Percentiles rank a stretch among this genome's conserved stretches.
Conservation (phyloP, 2,797 vertebrate genomes). For the Halcyon badia region DNA sequence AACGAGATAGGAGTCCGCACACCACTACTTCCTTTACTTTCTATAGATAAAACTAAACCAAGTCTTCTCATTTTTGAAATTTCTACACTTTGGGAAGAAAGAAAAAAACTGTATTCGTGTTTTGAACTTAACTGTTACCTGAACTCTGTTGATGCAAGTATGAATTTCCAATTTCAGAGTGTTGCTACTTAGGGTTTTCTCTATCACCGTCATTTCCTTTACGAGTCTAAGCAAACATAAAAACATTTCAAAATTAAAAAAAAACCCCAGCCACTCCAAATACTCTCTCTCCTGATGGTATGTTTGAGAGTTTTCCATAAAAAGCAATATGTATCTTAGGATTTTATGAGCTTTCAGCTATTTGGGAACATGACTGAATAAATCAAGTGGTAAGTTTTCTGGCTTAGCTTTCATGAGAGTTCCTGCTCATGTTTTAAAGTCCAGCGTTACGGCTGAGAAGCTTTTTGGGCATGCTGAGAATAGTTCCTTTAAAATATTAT, state of each 20-base stretch:
- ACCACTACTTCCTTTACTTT: neutral
- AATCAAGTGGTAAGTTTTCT: constrained; percentile 24
- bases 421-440: neutral
- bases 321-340: neutral
- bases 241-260: neutral
- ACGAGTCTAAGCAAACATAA: neutral
- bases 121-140: neutral
- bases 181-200: neutral
- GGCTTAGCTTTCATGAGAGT: neutral
- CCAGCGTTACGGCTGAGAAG: neutral
- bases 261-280: accelerated
- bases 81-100: neutral
- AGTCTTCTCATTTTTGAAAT: neutral
- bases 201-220: neutral
- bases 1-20: neutral
- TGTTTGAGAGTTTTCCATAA: constrained; percentile 10
- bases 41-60: neutral
- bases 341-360: constrained; percentile 12
- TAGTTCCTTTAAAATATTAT: neutral
- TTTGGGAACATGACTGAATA: constrained; percentile 19
- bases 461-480: constrained; percentile 8
- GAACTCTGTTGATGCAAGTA: neutral
- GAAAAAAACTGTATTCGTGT: neutral
- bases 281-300: neutral
- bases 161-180: neutral